Conservation (phyloP, 23 tunicate genomes). For the Clavelina lepadiformis region DNA sequence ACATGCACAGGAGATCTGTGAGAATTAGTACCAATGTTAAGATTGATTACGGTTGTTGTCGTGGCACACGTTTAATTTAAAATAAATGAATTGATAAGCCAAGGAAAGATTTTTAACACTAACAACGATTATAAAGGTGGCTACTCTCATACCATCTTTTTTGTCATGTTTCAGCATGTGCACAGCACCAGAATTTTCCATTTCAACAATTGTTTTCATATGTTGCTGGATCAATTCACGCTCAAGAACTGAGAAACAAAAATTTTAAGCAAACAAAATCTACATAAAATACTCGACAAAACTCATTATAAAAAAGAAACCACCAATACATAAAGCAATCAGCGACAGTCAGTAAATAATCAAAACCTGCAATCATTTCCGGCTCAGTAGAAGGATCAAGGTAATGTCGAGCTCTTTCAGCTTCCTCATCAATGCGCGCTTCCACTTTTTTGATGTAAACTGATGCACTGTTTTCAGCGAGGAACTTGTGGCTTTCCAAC, state of each 20-base stretch:
- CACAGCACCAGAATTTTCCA: slow-evolving; percentile 99
- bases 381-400: slow-evolving; percentile 96
- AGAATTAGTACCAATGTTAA: no score
- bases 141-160: slow-evolving; percentile 82
- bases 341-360: no score
- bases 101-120: no score
- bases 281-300: not conserved
- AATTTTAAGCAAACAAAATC: not conserved
- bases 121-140: no score
- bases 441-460: slow-evolving; percentile 99
- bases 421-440: slow-evolving; percentile 95
- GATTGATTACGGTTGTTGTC: not conserved
- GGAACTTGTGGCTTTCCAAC: slow-evolving; percentile 91
- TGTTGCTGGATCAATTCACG: slow-evolving; percentile 83
- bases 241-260: slow-evolving; percentile 62
- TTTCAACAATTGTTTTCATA: slow-evolving; percentile 96
- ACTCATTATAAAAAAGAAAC: no score
- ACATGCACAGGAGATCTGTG: slow-evolving; percentile 87
- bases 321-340: no score
- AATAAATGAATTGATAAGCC: not conserved
- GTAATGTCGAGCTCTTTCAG: slow-evolving; percentile 96
- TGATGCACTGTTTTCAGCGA: slow-evolving; percentile 94
- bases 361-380: slow-evolving; percentile 79
- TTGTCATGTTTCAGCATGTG: slow-evolving; percentile 93
- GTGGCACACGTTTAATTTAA: not conserved